Conservation (phyloP, 2,797 vertebrate species). For the Urosaurus nigricauda region DNA sequence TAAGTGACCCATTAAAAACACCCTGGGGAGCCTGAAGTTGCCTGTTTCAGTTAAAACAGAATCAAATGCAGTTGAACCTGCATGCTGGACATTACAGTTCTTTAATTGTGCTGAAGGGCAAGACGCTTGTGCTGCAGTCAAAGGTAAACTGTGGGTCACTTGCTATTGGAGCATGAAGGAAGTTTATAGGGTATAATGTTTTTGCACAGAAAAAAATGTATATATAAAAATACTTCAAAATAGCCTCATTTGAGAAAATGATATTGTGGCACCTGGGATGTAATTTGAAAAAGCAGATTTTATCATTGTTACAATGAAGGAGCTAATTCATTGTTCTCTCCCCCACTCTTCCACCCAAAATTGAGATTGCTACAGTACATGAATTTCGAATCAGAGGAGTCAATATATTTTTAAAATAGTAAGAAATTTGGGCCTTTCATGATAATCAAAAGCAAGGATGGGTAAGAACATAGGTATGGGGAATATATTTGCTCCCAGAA, state of each 20-base stretch:
- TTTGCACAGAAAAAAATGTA: background rate
- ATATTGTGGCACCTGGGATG: background rate
- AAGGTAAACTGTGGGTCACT: constrained; percentile 27
- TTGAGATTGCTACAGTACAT: background rate
- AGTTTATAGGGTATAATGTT: background rate
- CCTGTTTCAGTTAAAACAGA: constrained; percentile 65
- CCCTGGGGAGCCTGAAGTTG: constrained; percentile 57
- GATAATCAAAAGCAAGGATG: background rate
- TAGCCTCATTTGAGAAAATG: fast-evolving
- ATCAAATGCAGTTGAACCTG: constrained; percentile 59
- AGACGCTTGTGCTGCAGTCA: constrained; percentile 28
- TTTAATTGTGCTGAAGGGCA: constrained; percentile 26
- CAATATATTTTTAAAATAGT: background rate
- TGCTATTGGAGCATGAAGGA: fast-evolving
- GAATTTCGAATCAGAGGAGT: background rate
- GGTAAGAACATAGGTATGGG: background rate
- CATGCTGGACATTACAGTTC: background rate
- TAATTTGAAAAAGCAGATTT: background rate
- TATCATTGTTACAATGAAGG: constrained; percentile 2
- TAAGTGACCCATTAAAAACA: constrained; percentile 65
- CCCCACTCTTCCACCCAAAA: background rate
- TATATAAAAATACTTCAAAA: fast-evolving
- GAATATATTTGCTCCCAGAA: background rate
- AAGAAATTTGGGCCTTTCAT: background rate
- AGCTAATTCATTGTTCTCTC: background rate